Percentiles rank a stretch among this genome's conserved stretches.
These are phyloP conservation scores for Netelia inedita DNA, from an alignment of 2,888 invertebrate genomes.

Conservation along the genomic window DNA sequence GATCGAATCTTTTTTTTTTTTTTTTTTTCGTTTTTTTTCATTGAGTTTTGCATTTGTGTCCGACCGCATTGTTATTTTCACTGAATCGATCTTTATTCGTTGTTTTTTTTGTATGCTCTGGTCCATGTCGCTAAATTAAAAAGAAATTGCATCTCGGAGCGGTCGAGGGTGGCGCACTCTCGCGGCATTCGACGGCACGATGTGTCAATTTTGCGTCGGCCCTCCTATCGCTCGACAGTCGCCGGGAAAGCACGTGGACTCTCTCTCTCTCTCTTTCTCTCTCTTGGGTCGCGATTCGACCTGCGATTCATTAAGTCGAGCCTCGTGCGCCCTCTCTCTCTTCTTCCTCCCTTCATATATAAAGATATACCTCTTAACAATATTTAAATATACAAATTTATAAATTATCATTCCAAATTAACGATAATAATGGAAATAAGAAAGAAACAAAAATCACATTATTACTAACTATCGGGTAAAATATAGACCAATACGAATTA, in stretches of 20 bases:
- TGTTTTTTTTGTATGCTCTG: background rate
- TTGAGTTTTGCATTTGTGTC: background rate
- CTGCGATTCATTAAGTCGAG: background rate
- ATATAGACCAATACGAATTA: too few relatives aligned
- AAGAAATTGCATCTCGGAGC: background rate
- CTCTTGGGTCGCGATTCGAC: background rate
- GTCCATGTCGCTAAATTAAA: background rate
- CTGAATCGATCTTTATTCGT: background rate
- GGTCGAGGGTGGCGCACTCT: background rate
- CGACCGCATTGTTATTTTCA: background rate
- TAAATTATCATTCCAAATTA: too few relatives aligned
- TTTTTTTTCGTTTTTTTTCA: background rate
- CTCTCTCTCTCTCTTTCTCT: background rate
- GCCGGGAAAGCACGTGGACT: background rate
- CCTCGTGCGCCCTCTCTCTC: slow-evolving; percentile 1
- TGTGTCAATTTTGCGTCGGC: background rate
- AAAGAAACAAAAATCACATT: too few relatives aligned
- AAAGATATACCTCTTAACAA: background rate
- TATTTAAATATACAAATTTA: too few relatives aligned
- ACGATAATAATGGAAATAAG: too few relatives aligned
- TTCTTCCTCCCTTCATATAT: background rate
- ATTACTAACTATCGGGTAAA: too few relatives aligned
- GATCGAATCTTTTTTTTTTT: background rate
- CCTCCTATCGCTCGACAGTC: background rate
- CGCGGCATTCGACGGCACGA: background rate